Percentiles rank a stretch among this genome's conserved stretches.
phyloP scores from a whole-genome alignment of 2,888 invertebrate species.

The Tetranychus truncatus region DNA sequence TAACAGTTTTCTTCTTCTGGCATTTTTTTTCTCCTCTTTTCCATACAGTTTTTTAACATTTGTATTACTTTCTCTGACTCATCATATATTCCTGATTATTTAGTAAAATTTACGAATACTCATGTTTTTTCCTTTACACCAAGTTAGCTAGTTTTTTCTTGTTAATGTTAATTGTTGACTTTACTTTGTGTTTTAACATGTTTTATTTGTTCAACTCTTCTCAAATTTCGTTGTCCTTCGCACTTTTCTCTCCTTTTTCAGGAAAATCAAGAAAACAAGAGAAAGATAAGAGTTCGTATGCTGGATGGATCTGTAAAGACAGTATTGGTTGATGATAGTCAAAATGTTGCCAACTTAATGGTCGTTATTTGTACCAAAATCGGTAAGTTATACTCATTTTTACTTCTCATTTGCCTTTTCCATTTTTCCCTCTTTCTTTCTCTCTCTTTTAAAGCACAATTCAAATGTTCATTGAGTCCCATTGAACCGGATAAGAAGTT shows the following conservation, averaged over 20 bases:
- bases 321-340: conserved; percentile 88
- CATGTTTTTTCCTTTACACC: too few relatives aligned
- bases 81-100: too few relatives aligned
- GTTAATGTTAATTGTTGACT: too few relatives aligned
- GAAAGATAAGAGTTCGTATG: conserved; percentile 81
- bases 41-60: too few relatives aligned
- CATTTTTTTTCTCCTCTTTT: too few relatives aligned
- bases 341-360: conserved; percentile 92
- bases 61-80: too few relatives aligned
- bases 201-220: neutral
- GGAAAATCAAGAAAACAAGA: conserved; percentile 76
- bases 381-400: conserved; percentile 39
- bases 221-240: neutral
- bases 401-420: neutral
- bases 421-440: conserved; percentile 1
- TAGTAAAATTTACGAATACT: too few relatives aligned
- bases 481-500: too few relatives aligned
- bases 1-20: too few relatives aligned
- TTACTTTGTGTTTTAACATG: too few relatives aligned
- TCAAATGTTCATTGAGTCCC: neutral
- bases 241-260: conserved; percentile 33
- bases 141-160: too few relatives aligned
- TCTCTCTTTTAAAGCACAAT: neutral
- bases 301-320: conserved; percentile 88
- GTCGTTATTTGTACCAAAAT: conserved; percentile 97